Conservation (phyloP, 2,113 vertebrate species). For the Otis tarda region DNA sequence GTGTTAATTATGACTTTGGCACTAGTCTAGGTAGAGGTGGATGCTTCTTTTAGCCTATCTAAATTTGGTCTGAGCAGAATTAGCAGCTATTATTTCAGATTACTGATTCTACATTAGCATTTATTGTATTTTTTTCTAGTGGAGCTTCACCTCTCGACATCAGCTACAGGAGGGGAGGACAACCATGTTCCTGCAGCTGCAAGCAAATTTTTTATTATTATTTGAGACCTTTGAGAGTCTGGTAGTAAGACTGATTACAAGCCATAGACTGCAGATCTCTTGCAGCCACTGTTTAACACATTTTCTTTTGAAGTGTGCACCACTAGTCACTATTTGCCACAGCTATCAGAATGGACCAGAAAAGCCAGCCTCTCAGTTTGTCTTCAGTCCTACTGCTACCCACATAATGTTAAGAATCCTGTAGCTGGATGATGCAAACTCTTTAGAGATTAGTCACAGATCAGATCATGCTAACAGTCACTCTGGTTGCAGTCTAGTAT, state of each 20-base stretch:
- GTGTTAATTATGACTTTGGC: not conserved
- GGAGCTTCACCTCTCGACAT: not conserved
- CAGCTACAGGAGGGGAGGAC: rapidly evolving
- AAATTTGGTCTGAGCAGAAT: not conserved
- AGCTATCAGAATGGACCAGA: not conserved
- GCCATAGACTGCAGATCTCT: not conserved
- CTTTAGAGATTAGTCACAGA: not conserved
- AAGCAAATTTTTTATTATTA: not conserved
- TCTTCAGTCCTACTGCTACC: not conserved
- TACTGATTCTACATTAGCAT: rapidly evolving
- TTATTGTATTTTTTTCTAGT: not conserved
- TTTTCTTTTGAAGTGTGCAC: not conserved
- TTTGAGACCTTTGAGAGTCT: not conserved
- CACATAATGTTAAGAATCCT: not conserved
- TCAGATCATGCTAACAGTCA: not conserved
- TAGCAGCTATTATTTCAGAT: not conserved
- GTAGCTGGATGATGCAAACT: not conserved
- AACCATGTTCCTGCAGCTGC: not conserved
- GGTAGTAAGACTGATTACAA: not conserved
- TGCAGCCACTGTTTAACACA: not conserved
- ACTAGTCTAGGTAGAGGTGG: not conserved
- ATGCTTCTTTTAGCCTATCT: not conserved
- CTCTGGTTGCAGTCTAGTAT: not conserved
- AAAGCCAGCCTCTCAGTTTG: not conserved
- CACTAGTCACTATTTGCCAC: not conserved